A percentile compares a stretch with the other conserved stretches of the same genome.
Conservation (phyloP, 2,113 vertebrate genomes). For the Mugil cephalus region DNA sequence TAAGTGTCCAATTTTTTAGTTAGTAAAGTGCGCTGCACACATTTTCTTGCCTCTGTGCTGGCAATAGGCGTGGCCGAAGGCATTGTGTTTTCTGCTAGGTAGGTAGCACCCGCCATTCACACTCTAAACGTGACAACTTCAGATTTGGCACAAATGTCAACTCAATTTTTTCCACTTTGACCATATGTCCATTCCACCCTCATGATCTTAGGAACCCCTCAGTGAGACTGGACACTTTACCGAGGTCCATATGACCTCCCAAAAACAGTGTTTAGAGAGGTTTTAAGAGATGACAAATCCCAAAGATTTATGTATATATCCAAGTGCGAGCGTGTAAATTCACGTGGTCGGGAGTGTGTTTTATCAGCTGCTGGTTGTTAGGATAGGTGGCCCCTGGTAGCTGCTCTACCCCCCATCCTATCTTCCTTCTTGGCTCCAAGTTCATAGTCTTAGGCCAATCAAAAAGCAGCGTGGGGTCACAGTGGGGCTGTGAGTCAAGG, state of each 20-base stretch:
- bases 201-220: too few species aligned
- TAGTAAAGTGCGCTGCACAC: background rate
- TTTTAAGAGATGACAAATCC: background rate
- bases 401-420: background rate
- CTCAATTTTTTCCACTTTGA: too few species aligned
- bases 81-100: too few species aligned
- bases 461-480: slow-evolving; percentile 53
- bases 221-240: too few species aligned
- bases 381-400: slow-evolving; percentile 17
- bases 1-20: slow-evolving; percentile 22
- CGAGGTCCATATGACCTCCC: too few species aligned
- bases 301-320: background rate
- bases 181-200: too few species aligned
- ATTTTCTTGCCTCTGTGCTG: background rate
- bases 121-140: too few species aligned
- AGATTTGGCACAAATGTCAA: too few species aligned
- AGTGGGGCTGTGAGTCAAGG: slow-evolving; percentile 38
- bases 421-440: slow-evolving; percentile 38
- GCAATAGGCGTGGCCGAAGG: too few species aligned
- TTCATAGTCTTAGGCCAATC: slow-evolving; percentile 56
- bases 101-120: too few species aligned
- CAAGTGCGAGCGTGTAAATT: background rate
- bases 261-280: too few species aligned
- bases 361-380: slow-evolving; percentile 65
- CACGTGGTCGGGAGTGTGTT: slow-evolving; percentile 20